Percentiles rank a stretch among this genome's conserved stretches.
These are phyloP conservation scores for Nyctibius bracteatus DNA, from an alignment of 2,113 vertebrate species.

Conservation along the genomic window DNA sequence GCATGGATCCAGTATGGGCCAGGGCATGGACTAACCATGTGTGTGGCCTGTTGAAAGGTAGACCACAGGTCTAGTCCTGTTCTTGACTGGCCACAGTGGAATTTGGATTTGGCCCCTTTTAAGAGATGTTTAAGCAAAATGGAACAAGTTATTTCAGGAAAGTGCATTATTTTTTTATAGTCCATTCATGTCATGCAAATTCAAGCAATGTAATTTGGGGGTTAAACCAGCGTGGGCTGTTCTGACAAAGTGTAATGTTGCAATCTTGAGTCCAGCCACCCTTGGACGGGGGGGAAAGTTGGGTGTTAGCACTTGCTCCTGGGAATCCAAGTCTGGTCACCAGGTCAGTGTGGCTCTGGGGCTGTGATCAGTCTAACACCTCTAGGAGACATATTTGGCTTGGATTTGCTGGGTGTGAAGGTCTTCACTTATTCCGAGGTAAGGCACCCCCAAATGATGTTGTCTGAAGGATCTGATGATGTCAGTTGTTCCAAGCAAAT, in stretches of 20 bases:
- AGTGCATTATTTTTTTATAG: neutral
- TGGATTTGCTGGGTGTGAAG: neutral
- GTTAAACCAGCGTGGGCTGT: neutral
- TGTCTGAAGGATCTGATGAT: neutral
- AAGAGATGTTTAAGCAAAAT: neutral
- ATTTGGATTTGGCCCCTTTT: neutral
- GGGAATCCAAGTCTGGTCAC: neutral
- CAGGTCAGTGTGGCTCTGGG: neutral
- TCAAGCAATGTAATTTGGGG: neutral
- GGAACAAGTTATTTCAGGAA: neutral
- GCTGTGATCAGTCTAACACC: neutral
- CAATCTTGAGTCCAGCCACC: rapidly evolving
- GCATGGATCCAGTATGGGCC: neutral
- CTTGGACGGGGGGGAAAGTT: neutral
- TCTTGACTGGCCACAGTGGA: neutral
- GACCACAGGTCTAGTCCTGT: neutral
- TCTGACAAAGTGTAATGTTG: neutral
- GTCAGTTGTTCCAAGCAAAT: neutral
- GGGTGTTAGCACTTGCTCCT: neutral
- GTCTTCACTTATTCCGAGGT: neutral
- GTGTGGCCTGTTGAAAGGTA: neutral
- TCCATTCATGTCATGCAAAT: neutral
- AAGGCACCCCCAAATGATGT: no score
- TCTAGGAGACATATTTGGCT: neutral
- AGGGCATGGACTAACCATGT: rapidly evolving